A percentile compares a stretch with the other conserved stretches of the same genome.
Evolutionary conservation across 2,797 vertebrate genomes (phyloP).

Genomic region (Anableps anableps): DNA sequence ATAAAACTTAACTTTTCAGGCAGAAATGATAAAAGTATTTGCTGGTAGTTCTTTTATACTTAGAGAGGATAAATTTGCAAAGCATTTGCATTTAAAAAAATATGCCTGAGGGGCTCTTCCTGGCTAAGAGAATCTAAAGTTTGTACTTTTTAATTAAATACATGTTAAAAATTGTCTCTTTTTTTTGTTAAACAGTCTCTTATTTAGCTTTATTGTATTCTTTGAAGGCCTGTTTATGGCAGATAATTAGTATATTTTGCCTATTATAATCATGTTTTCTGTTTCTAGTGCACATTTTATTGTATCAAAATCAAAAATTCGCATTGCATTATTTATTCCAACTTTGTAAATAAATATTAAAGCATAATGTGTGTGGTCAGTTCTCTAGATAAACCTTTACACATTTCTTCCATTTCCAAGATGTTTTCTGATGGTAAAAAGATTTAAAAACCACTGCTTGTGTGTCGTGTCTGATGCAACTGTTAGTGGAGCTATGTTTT

Average conservation of each 20-base stretch:
- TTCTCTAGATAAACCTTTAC: slow-evolving; percentile 14
- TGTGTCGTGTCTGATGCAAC: not conserved
- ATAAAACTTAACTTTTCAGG: slow-evolving; percentile 50
- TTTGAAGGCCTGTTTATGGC: slow-evolving; percentile 21
- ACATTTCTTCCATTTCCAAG: not conserved
- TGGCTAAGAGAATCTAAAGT: slow-evolving; percentile 40
- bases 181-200: slow-evolving; percentile 25
- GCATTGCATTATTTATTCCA: slow-evolving; percentile 17
- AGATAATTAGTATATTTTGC: not conserved
- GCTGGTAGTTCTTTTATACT: slow-evolving; percentile 37
- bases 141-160: slow-evolving; percentile 52
- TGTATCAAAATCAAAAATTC: slow-evolving; percentile 3
- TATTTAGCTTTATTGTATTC: slow-evolving; percentile 17
- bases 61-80: slow-evolving; percentile 41
- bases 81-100: slow-evolving; percentile 67
- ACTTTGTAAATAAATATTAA: not conserved
- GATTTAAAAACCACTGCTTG: not conserved
- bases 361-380: not conserved
- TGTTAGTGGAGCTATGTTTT: slow-evolving; percentile 1
- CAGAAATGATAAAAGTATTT: slow-evolving; percentile 45
- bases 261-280: slow-evolving; percentile 6
- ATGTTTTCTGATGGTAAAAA: not conserved
- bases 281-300: slow-evolving; percentile 7
- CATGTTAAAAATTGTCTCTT: slow-evolving; percentile 27
- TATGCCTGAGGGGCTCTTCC: slow-evolving; percentile 35